Evolutionary conservation across 2,888 invertebrate species (phyloP).

Genomic region (Drosophila borborema): DNA sequence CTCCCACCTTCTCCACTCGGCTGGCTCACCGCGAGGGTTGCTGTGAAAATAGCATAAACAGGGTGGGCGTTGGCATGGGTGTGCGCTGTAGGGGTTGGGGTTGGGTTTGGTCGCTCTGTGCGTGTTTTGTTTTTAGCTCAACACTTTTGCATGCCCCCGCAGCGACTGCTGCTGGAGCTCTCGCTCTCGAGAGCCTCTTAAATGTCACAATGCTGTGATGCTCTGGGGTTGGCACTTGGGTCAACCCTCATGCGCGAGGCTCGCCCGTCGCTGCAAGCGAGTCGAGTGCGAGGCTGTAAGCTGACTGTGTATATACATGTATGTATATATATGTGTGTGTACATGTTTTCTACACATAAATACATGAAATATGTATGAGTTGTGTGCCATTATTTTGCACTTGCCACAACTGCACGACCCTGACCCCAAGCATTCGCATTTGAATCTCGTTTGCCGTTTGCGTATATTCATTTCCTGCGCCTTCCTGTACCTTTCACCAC

Average conservation of each 20-base stretch:
- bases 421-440: constrained; percentile 65
- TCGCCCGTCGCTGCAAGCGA: constrained; percentile 23
- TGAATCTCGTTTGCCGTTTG: constrained; percentile 51
- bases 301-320: not conserved
- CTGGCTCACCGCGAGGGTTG: constrained; percentile 69
- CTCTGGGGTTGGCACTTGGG: constrained; percentile 66
- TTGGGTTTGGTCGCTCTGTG: constrained; percentile 30
- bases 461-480: constrained; percentile 47
- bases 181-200: constrained; percentile 75
- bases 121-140: constrained; percentile 79
- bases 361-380: constrained; percentile 57
- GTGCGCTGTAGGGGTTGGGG: no score
- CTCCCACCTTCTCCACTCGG: constrained; percentile 56
- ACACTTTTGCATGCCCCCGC: constrained; percentile 48
- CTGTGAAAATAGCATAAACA: constrained; percentile 46
- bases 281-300: constrained; percentile 6
- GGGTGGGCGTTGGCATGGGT: not conserved
- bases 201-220: constrained; percentile 69
- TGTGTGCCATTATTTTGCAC: constrained; percentile 69
- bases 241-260: constrained; percentile 50
- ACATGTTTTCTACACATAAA: constrained; percentile 3
- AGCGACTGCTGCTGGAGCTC: constrained; percentile 43
- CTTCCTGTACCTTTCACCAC: constrained; percentile 39
- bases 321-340: not conserved
- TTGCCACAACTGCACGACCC: constrained; percentile 65